Base-by-base conservation (phyloP, 2,888 invertebrate genomes). In the Rhagium mordax region DNA sequence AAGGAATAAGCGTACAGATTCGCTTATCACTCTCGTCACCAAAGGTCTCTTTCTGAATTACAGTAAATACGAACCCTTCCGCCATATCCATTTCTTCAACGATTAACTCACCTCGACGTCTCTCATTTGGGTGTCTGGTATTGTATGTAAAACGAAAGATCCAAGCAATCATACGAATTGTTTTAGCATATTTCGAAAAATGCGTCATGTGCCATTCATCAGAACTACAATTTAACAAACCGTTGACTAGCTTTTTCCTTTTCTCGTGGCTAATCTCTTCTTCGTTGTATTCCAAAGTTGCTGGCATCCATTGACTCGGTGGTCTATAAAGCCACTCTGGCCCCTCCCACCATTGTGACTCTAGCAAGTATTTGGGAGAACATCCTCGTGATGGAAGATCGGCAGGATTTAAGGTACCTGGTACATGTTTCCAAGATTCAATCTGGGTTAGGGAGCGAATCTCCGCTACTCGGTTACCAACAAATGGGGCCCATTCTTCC, bases 141-240 rank as follows among this genome's bases (percentile, higher is more conserved):
- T 76, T 76, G 48, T 76, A 27, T 27, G 33, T 10, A 27, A 74
- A 76, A n/a, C 76, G 15, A 18, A 74, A 66, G 16, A 74, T 69
- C 74, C 76, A 76, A 3, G 62, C 72, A 3, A 72, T 49, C 76
- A 76, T 76, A 21, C 76, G 64, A 13, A 76, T 13, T 15, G 18
- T 73, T 55, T 71, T 77, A 3, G 10, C 18, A 24, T 49, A 49
- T 10, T 51, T 27, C n/a, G 33, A 65, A 57, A 53, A 21, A 55
- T 55, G 33, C 16, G 21, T 60, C 8, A 60, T 13, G 13, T 60
- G 29, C 59, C 18, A 60, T 21, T 16, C 24, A 33, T 33, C 18
- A 16, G 24, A 16, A 33, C 24, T 16, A 16, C 29, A 15, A 33
- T 18, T 29, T 2, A 33, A 5, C 5, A 6, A 13, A n/a, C 29